Base-by-base conservation (phyloP, 2,797 vertebrate species). In the Buphagus erythrorhynchus region DNA sequence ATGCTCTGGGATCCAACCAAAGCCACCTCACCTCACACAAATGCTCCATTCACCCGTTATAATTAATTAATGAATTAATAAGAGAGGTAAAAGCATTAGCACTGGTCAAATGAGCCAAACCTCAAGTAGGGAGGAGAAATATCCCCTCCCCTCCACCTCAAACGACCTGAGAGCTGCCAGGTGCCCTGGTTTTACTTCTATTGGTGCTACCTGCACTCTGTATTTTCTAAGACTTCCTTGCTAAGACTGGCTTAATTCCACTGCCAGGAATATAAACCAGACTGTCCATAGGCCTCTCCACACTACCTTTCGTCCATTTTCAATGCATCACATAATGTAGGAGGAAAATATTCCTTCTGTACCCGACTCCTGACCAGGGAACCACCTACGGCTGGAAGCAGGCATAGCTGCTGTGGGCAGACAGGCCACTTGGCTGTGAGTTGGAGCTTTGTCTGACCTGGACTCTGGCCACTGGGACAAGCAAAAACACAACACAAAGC, bases 31-130 rank as follows among this genome's bases (percentile, higher is more conserved):
- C 1, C 28, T 31, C 28, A 52, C 28, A 3, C 16, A 35, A 3
- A 6, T 36, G 22, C 17, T 74, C 24, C 1, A 1, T 29, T 79
- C 58, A 57, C 4, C 21, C 0, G 0, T 31, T 20, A n/a, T 10
- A 52, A 73, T 15, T 35, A 71, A 85, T 33, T 49, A n/a, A 42
- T 48, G 19, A 29, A 85, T n/a, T 49, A 65, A 21, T 31, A 57
- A 35, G 28, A 21, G 31, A 29, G 6, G 28, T 18, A 52, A 62
- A 82, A 79, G 19, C 54, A 58, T 31, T 17, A 72, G 38, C 31
- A 40, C 16, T 22, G 38, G 15, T 43, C 29, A 87, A 72, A 78
- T 18, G 48, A 85, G n/a, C 25, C 31, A 93, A 58, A 68, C 12
- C 28, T 86, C 54, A 48, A 75, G 31, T 1, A 82, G 12, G 31